Conservation (phyloP, 2,797 vertebrate genomes). For the Galagoides demidoff region DNA sequence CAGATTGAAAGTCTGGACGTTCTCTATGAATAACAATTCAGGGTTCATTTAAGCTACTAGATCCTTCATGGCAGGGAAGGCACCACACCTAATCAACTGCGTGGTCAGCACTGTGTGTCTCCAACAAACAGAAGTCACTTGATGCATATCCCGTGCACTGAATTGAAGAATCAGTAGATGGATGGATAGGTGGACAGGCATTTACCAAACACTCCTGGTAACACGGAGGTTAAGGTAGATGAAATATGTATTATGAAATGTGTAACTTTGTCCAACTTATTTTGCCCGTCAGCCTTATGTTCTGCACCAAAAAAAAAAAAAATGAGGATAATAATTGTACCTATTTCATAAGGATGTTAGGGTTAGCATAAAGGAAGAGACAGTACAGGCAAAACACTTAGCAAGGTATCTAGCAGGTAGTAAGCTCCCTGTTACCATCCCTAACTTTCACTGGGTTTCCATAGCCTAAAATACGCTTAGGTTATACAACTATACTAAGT, state of each 20-base stretch:
- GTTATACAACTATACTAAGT: background rate
- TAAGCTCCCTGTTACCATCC: background rate
- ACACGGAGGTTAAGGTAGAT: background rate
- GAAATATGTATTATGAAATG: background rate
- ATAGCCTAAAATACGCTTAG: slow-evolving; percentile 54
- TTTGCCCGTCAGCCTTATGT: background rate
- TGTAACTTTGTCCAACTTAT: background rate
- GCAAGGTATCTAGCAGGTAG: background rate
- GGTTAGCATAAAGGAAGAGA: background rate
- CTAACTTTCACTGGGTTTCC: slow-evolving; percentile 33
- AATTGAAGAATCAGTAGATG: background rate
- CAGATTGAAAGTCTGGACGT: background rate
- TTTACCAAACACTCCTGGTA: background rate
- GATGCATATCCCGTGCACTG: background rate
- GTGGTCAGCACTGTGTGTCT: background rate
- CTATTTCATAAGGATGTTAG: background rate
- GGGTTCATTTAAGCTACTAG: background rate
- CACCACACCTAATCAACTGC: background rate
- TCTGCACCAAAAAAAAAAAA: background rate
- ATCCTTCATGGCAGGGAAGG: background rate
- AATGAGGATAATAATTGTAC: background rate
- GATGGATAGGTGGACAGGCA: background rate
- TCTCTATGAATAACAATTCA: background rate
- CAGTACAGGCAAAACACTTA: background rate
- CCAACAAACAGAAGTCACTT: background rate